Evolutionary conservation across 92 coral and sea anemone genomes (phyloP), one percentile per base, ranked within the genome.

Genomic region (Virgularia gustaviana): DNA sequence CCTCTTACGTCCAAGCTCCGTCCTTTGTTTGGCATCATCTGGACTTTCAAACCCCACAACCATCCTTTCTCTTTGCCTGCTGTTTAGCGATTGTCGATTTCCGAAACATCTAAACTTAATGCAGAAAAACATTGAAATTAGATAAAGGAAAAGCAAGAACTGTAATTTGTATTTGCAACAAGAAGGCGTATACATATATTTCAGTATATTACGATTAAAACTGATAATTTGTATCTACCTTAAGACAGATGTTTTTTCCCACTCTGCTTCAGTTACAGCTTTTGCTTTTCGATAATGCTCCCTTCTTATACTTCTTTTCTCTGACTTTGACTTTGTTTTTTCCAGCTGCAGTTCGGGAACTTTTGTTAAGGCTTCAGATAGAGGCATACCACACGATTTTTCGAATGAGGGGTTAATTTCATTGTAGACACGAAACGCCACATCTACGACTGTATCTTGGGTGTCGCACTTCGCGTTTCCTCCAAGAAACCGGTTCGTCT

Each of bases 281-380:
- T 71, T 53, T 3, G n/a, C 33, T 30, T 32, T 36, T 71, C 68
- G 28, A 9, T 28, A 31, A 18, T 4, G 13, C 15, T 34, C 27
- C n/a, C 78, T 73, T 38, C 54, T 72, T 72, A 34, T 64, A 29
- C 36, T 25, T 38, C 42, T 73, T 42, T 58, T 27, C 37, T 73
- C 55, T 10, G 35, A 22, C 57, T 58, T 58, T 30, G 37, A 20
- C 37, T 56, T 57, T 57, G 27, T 73, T 19, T 36, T 56, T 23
- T 56, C 73, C 20, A 73, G 71, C 23, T 73, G 49, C 36, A 43
- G 33, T 38, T 36, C 71, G 34, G 78, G 78, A 23, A 73, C 32
- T 23, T 73, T 36, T 24, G 71, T 35, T 9, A 73, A 31, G 2
- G 71, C 72, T 43, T 53, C 66, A 6, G 73, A 45, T 39, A 73